Base-by-base conservation (phyloP, 2,888 invertebrate genomes). In the Apodemia duryi region DNA sequence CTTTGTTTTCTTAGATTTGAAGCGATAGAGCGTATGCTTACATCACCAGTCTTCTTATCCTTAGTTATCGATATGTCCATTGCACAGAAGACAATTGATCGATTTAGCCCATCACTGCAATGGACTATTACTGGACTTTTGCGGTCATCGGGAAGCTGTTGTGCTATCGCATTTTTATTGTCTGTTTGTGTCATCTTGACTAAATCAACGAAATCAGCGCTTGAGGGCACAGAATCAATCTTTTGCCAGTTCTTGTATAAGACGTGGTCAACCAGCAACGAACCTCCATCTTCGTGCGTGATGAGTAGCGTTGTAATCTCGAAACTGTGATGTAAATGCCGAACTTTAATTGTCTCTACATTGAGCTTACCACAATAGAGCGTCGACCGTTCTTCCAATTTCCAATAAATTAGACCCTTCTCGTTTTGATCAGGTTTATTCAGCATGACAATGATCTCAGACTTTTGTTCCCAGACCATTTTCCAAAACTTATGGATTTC, bases 231-330 rank as follows among this genome's bases (percentile, higher is more conserved):
- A 21, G 9, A 7, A 51, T 51, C 2, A 7, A 51, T 9, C n/a
- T 9, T 21, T 51, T 51, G 51, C 51, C 51, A 51, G 51, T 51
- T 51, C 51, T 51, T 51, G 51, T 21, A 51, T 51, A 62, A 13
- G 29, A 62, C 28, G 62, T 62, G 62, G 62, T 62, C 49, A 13
- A 62, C 62, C 10, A 62, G 46, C 10, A 63, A 52, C 52, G 63
- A 63, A 7, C 63, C 63, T 29, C n/a, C 52, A 63, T 63, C n/a
- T 63, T 13, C 63, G 10, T 63, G 63, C 13, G 63, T 63, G 2
- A 63, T 2, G n/a, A 63, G 10, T 51, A 51, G 9, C 9, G 1
- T n/a, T 9, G n/a, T 51, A 6, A 51, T 21, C 9, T 51, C 51
- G 2, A 51, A 51, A 51, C 51, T 51, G 3, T 6, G 7, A 38